Conservation (phyloP, 1,140 invertebrate species). For the Bombyx mandarina region DNA sequence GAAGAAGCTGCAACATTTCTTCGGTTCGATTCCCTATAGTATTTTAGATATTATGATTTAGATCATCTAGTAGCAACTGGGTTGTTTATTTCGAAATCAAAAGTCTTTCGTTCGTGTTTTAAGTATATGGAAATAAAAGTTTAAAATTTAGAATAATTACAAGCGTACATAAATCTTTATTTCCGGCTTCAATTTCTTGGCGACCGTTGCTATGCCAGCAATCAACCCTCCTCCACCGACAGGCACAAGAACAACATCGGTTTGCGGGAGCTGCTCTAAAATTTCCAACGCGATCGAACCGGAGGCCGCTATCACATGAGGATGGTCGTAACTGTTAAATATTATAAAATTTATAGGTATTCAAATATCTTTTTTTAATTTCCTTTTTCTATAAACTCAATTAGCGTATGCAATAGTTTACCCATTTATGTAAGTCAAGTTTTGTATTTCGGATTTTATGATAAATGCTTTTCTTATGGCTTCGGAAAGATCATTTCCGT, state of each 20-base stretch:
- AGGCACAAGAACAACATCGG: conserved; percentile 74
- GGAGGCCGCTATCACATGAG: conserved; percentile 79
- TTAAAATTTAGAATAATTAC: no score
- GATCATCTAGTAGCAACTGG: not conserved
- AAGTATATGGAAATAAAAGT: no score
- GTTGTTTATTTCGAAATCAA: not conserved
- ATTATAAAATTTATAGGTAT: not conserved
- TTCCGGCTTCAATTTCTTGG: conserved; percentile 77
- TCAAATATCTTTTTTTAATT: no score
- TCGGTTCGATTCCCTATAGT: conserved; percentile 76
- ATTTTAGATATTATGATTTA: no score
- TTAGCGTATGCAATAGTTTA: conserved; percentile 5
- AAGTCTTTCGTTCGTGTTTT: not conserved
- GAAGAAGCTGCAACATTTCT: conserved; percentile 74
- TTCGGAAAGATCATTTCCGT: conserved; percentile 25
- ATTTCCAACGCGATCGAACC: conserved; percentile 82
- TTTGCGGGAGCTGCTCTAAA: conserved; percentile 73
- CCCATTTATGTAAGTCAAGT: conserved; percentile 22
- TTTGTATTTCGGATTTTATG: conserved; percentile 7
- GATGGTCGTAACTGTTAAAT: conserved; percentile 77
- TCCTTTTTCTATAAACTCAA: no score
- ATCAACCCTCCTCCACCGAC: conserved; percentile 81
- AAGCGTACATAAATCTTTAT: conserved; percentile 50
- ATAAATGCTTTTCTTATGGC: conserved; percentile 18
- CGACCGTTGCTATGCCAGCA: conserved; percentile 77